These are phyloP conservation scores for Achatina immaculata DNA, from an alignment of 1,140 invertebrate genomes.

Conservation along the genomic window DNA sequence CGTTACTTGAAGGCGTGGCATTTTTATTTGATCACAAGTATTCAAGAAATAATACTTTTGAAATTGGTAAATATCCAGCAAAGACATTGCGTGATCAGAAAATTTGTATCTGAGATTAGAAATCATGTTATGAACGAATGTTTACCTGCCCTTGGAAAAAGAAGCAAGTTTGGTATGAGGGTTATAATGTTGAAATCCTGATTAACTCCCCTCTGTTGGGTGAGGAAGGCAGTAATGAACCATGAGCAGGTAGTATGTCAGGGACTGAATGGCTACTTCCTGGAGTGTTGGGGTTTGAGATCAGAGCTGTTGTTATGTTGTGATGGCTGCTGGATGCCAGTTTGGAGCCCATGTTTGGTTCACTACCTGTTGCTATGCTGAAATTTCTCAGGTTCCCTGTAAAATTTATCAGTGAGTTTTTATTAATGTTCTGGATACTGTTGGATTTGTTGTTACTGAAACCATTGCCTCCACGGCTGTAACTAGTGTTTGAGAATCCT, in stretches of 20 bases:
- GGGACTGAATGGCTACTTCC: slow-evolving; percentile 16
- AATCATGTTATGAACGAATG: too few relatives aligned
- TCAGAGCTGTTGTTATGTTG: slow-evolving; percentile 25
- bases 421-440: slow-evolving; percentile 32
- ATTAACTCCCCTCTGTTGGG: slow-evolving; percentile 30
- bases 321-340: slow-evolving; percentile 19
- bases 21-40: neutral
- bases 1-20: too few relatives aligned
- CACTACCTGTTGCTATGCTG: neutral
- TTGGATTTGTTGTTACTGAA: slow-evolving; percentile 22
- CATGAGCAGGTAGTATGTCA: neutral
- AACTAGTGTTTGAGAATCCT: slow-evolving; percentile 32
- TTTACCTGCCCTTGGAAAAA: neutral
- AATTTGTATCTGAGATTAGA: too few relatives aligned
- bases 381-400: neutral
- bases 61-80: neutral
- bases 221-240: slow-evolving; percentile 18
- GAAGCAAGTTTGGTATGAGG: neutral
- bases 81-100: neutral
- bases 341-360: slow-evolving; percentile 32
- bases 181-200: slow-evolving; percentile 36
- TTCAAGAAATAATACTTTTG: neutral
- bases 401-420: neutral
- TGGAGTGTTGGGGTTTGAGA: slow-evolving; percentile 23
- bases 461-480: neutral